Base-by-base conservation (phyloP, 1,140 invertebrate genomes). In the Pseudoatta argentina region DNA sequence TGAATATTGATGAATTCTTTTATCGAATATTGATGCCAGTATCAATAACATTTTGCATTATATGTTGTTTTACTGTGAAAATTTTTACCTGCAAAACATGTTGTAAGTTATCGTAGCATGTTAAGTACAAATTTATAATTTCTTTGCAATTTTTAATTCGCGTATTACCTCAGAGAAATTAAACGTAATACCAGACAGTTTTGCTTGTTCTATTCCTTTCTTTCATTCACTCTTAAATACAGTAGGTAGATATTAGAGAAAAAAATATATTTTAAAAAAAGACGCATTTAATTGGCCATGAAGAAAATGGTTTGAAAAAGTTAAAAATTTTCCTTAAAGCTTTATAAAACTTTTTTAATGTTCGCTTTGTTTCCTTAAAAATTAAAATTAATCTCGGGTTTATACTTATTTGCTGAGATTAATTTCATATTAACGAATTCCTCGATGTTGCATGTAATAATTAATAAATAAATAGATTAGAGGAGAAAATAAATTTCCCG, bases 401-500 rank as follows among this genome's bases (percentile, higher is more conserved):
- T 39, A 39, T 34, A 30, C 34, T 30, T 51, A 21, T 1, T 1
- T 44, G 30, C 27, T 64, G 67, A 24, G 63, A 72, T 81, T 85
- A 64, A 75, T 55, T 51, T 69, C 18, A 39, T 67, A 72, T 79
- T 48, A 73, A 75, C 75, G 57, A 75, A 83, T 57, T 67, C 10
- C n/a, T 78, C 59, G 53, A 61, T 73, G 30, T n/a, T 30, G 30
- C 39, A 14, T 39, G 30, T 30, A 76, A 12, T 30, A 72, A 81
- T 24, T 71, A 75, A n/a, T 86, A 83, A 85, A 79, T 78, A 89
- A 79, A 61, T 67, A 30, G 76, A 81, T 34, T 72, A 55, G 61
- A 89, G 83, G 16, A n/a, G 34, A 59, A 85, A 90, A 92, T 79
- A 86, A 88, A 91, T 92, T 81, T 87, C 64, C 53, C 39, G n/a